These are phyloP conservation scores for Spondyliosoma cantharus DNA, from an alignment of 2,797 vertebrate species.

Conservation along the genomic window DNA sequence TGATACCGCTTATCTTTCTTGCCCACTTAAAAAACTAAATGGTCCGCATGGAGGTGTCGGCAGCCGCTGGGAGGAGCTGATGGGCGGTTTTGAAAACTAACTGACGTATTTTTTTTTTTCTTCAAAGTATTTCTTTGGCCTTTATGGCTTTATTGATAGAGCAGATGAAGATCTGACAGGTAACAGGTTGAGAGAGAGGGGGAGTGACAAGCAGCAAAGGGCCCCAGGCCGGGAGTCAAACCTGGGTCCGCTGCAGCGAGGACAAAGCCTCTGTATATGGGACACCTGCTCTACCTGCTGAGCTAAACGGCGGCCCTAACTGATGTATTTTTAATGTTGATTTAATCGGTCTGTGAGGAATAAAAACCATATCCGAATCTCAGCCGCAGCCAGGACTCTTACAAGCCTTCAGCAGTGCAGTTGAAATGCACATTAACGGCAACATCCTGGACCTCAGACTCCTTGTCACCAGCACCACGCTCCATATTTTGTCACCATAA, in stretches of 20 bases:
- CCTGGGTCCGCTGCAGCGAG: too few relatives aligned
- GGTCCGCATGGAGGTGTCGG: constrained; percentile 15
- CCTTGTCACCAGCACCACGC: neutral
- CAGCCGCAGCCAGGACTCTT: neutral
- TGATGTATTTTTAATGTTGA: neutral
- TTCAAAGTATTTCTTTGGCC: too few relatives aligned
- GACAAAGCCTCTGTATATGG: too few relatives aligned
- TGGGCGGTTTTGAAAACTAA: neutral
- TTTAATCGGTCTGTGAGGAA: neutral
- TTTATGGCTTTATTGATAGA: too few relatives aligned
- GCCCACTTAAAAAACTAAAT: constrained; percentile 24
- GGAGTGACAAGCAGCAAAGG: too few relatives aligned
- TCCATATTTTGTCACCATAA: neutral
- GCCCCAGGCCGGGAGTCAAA: too few relatives aligned
- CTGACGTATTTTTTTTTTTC: neutral
- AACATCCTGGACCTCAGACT: neutral
- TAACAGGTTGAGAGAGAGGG: too few relatives aligned
- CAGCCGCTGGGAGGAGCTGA: too few relatives aligned
- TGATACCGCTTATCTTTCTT: constrained; percentile 18
- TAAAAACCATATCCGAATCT: neutral
- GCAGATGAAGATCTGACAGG: too few relatives aligned
- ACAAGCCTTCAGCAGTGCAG: neutral
- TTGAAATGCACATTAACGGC: neutral
- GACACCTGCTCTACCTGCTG: too few relatives aligned
- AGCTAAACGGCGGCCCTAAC: too few relatives aligned